A percentile compares a stretch with the other conserved stretches of the same genome.
Evolutionary conservation across 2,888 invertebrate species (phyloP).

Genomic region (Pandemis cinnamomeana): DNA sequence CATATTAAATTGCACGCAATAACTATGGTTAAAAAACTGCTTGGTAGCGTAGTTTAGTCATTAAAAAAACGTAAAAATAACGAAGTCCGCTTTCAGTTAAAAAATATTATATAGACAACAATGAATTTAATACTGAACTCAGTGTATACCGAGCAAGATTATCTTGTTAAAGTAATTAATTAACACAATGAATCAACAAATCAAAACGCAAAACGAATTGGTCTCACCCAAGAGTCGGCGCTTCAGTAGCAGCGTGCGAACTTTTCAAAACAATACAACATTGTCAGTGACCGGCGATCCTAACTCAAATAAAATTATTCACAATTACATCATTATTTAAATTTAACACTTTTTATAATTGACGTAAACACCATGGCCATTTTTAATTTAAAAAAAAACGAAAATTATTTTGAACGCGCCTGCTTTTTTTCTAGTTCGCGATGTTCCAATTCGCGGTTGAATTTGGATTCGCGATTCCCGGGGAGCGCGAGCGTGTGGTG

Average conservation of each 20-base stretch:
- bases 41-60: no score
- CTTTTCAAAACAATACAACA: slow-evolving; percentile 63
- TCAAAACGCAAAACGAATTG: slow-evolving; percentile 27
- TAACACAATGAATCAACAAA: slow-evolving; percentile 32
- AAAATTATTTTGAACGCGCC: slow-evolving; percentile 14
- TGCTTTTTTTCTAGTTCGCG: slow-evolving; percentile 19
- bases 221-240: slow-evolving; percentile 63
- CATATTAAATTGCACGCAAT: no score
- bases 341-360: slow-evolving; percentile 15
- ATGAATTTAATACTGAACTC: neutral
- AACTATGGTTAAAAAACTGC: no score
- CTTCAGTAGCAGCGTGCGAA: slow-evolving; percentile 53
- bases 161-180: slow-evolving; percentile 10
- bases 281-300: slow-evolving; percentile 52
- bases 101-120: neutral
- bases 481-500: slow-evolving; percentile 68
- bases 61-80: neutral
- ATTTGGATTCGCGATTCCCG: slow-evolving; percentile 43
- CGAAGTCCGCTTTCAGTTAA: neutral
- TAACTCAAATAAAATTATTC: slow-evolving; percentile 50
- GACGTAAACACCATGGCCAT: slow-evolving; percentile 24
- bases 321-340: slow-evolving; percentile 39
- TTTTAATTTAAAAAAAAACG: slow-evolving; percentile 4
- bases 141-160: neutral
- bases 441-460: slow-evolving; percentile 36